Conservation (phyloP, 2,888 invertebrate species). For the Dryomyza anilis region DNA sequence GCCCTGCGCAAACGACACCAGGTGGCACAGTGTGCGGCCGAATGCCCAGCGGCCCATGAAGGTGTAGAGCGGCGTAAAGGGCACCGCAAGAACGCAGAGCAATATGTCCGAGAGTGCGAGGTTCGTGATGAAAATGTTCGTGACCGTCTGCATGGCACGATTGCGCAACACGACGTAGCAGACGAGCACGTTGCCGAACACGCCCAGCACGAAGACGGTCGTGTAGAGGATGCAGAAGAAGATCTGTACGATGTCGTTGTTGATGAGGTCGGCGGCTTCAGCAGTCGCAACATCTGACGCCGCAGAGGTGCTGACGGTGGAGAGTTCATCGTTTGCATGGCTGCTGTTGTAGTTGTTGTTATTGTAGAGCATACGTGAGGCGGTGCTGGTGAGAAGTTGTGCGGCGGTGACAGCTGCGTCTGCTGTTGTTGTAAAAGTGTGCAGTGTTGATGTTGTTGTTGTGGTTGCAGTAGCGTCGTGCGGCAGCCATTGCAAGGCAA, state of each 20-base stretch:
- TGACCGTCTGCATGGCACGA: constrained; percentile 96
- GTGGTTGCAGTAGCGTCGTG: not conserved
- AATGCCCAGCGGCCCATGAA: constrained; percentile 93
- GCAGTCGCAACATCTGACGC: constrained; percentile 21
- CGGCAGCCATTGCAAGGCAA: constrained; percentile 1
- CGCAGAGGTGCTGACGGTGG: constrained; percentile 38
- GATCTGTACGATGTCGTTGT: constrained; percentile 53
- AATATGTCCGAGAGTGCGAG: constrained; percentile 93
- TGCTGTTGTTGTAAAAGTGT: not conserved
- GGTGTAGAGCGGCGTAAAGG: constrained; percentile 94
- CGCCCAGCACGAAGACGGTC: constrained; percentile 77
- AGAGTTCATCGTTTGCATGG: constrained; percentile 30
- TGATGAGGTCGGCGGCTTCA: constrained; percentile 43
- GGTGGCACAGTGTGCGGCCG: constrained; percentile 86
- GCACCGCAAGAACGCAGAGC: constrained; percentile 90
- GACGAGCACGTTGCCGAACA: constrained; percentile 88
- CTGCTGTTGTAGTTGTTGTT: constrained; percentile 22
- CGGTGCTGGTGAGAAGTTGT: no score
- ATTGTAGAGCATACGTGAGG: not conserved
- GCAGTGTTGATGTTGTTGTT: constrained; percentile 3
- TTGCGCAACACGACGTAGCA: constrained; percentile 93
- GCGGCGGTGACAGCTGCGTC: not conserved
- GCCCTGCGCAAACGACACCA: constrained; percentile 89
- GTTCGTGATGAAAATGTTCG: constrained; percentile 96
- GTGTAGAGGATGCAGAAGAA: constrained; percentile 56